A percentile compares a stretch with the other conserved stretches of the same genome.
Evolutionary conservation across 2,797 vertebrate genomes (phyloP).

Genomic region (Apodemus agrarius): DNA sequence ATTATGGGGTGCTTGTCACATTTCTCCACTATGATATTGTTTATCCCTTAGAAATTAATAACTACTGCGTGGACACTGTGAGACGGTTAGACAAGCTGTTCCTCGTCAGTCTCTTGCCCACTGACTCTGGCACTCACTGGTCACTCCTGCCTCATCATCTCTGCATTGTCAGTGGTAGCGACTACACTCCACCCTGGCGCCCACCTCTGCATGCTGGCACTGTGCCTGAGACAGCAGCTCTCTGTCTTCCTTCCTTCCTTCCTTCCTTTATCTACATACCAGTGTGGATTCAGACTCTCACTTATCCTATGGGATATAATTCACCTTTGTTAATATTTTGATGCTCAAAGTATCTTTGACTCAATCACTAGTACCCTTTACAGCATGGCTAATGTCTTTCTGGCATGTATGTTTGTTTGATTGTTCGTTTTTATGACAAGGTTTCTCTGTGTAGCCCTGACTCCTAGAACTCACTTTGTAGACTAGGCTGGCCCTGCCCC

Average conservation of each 20-base stretch:
- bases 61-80: neutral
- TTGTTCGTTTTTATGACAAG: neutral
- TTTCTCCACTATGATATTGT: neutral
- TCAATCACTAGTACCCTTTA: slow-evolving; percentile 17
- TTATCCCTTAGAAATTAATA: slow-evolving; percentile 19
- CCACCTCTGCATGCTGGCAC: neutral
- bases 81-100: slow-evolving; percentile 23
- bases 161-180: neutral
- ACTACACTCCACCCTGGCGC: neutral
- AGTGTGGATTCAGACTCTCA: neutral
- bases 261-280: neutral
- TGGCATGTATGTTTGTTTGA: neutral
- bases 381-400: slow-evolving; percentile 15
- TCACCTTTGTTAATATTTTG: slow-evolving; percentile 5
- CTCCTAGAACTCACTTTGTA: neutral
- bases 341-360: slow-evolving; percentile 26
- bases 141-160: slow-evolving; percentile 30
- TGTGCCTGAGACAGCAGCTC: slow-evolving; percentile 1
- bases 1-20: neutral
- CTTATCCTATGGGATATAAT: slow-evolving; percentile 30
- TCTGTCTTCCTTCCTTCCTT: slow-evolving; percentile 19
- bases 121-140: slow-evolving; percentile 1
- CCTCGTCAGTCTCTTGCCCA: slow-evolving; percentile 10
- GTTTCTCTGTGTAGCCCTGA: neutral
- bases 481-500: neutral